Evolutionary conservation across 2,113 vertebrate species (phyloP).

Genomic region (Xenotilapia flavipinnis): DNA sequence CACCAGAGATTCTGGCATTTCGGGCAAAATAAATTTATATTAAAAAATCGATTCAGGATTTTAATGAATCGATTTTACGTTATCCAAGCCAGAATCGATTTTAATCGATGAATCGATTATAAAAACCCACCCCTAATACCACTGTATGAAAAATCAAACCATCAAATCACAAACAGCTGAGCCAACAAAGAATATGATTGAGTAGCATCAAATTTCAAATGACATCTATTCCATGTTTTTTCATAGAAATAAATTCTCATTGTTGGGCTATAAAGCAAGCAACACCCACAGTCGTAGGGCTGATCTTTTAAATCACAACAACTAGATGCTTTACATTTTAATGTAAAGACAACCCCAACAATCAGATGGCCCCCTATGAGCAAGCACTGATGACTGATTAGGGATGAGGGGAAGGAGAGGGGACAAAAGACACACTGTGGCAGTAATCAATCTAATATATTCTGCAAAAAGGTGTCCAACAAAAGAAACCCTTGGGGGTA

Average conservation of each 20-base stretch:
- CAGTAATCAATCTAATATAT: background rate
- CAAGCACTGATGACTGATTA: background rate
- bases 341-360: background rate
- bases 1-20: no score
- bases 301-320: background rate
- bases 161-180: background rate
- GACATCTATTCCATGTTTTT: background rate
- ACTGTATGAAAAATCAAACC: background rate
- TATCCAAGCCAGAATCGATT: no score
- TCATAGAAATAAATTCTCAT: background rate
- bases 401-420: background rate
- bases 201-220: background rate
- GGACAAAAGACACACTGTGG: background rate
- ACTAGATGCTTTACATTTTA: background rate
- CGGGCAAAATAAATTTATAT: no score
- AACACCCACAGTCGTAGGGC: background rate
- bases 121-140: no score
- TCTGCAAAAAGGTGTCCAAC: background rate
- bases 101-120: no score
- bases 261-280: background rate
- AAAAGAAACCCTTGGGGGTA: background rate
- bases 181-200: background rate
- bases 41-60: no score
- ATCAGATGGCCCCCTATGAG: background rate
- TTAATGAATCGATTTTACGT: no score